Evolutionary conservation across 2,888 invertebrate species (phyloP).

Genomic region (Synanthedon myopaeformis): DNA sequence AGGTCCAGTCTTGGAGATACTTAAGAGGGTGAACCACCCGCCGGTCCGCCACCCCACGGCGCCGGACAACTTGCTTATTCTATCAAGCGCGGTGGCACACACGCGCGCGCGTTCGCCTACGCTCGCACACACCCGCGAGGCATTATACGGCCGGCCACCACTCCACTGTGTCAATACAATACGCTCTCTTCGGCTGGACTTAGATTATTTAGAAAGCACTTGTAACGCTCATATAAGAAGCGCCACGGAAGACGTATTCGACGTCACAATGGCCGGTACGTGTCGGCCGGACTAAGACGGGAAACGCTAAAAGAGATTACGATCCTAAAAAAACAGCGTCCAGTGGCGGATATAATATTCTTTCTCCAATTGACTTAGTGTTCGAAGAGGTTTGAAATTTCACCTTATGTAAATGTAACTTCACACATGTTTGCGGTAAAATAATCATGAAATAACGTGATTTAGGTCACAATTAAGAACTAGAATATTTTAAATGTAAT

Average conservation of each 20-base stretch:
- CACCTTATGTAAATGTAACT: background rate
- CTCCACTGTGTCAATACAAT: conserved; percentile 72
- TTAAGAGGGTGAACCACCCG: conserved; percentile 36
- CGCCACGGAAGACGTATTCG: conserved; percentile 63
- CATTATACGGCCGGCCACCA: conserved; percentile 71
- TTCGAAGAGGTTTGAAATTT: conserved; percentile 3
- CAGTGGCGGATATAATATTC: conserved; percentile 58
- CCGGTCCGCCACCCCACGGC: conserved; percentile 30
- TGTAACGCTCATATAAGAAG: conserved; percentile 72
- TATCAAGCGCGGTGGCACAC: conserved; percentile 65
- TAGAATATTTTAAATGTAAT: no score
- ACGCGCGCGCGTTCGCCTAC: conserved; percentile 32
- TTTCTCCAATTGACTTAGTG: conserved; percentile 46
- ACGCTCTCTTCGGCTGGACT: conserved; percentile 71
- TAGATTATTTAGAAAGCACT: conserved; percentile 73
- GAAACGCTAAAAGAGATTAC: conserved; percentile 65
- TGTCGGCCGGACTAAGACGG: conserved; percentile 38
- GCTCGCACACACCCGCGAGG: conserved; percentile 40
- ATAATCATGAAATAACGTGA: no score
- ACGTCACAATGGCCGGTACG: conserved; percentile 63
- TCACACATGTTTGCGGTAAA: no score
- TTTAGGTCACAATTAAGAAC: no score
- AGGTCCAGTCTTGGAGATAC: conserved; percentile 68
- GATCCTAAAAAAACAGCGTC: conserved; percentile 68
- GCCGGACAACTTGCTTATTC: conserved; percentile 70